Conservation (phyloP, 2,888 invertebrate genomes). For the Caenorhabditis afra region DNA sequence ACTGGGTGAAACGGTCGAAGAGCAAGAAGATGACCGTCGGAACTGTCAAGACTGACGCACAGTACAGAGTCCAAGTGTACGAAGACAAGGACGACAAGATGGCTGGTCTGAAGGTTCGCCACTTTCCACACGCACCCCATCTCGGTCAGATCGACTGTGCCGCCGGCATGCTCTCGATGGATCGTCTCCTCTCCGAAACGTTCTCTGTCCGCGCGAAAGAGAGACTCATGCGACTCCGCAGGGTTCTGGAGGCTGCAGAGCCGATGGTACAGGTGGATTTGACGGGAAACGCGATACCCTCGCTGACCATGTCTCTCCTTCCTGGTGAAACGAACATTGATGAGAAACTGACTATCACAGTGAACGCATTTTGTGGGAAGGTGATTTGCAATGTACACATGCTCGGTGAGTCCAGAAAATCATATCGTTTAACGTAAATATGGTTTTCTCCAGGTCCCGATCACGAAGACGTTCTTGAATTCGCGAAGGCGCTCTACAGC, state of each 20-base stretch:
- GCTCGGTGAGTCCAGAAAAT: conserved; percentile 44
- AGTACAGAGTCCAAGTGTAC: conserved; percentile 75
- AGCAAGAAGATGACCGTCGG: conserved; percentile 62
- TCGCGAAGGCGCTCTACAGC: conserved; percentile 66
- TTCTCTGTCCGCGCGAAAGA: conserved; percentile 72
- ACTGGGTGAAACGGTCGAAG: conserved; percentile 73
- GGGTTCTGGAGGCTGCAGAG: conserved; percentile 69
- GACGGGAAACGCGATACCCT: conserved; percentile 67
- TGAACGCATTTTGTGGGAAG: conserved; percentile 76
- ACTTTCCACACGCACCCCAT: conserved; percentile 68
- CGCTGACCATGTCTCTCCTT: conserved; percentile 69
- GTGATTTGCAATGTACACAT: conserved; percentile 71
- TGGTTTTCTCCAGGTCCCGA: no score
- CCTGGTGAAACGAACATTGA: conserved; percentile 47
- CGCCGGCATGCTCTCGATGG: conserved; percentile 71
- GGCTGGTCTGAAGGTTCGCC: conserved; percentile 70
- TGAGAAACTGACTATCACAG: conserved; percentile 69
- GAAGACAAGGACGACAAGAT: conserved; percentile 68
- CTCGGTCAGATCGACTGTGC: conserved; percentile 69
- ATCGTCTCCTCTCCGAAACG: conserved; percentile 72
- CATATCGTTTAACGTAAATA: not conserved
- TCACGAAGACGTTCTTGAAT: conserved; percentile 54
- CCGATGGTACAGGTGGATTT: conserved; percentile 53
- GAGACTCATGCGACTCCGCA: conserved; percentile 70
- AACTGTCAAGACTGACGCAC: conserved; percentile 64